Evolutionary conservation across 2,113 vertebrate species (phyloP).

Genomic region (Gambusia affinis): DNA sequence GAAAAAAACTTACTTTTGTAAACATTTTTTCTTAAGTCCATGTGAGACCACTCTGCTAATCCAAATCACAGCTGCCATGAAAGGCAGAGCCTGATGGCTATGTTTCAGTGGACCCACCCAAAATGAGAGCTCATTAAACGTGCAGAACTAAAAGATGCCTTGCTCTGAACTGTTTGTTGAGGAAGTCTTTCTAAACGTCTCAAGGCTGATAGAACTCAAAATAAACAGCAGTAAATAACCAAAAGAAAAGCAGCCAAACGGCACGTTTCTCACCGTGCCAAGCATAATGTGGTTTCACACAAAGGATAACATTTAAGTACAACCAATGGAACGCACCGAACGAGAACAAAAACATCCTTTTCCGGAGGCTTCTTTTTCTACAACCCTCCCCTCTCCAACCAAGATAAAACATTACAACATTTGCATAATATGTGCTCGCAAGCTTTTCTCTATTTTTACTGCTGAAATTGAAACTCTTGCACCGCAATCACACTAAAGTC

Average conservation of each 20-base stretch:
- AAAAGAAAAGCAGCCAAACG: constrained; percentile 43
- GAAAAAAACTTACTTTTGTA: not conserved
- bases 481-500: constrained; percentile 21
- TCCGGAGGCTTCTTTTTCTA: constrained; percentile 23
- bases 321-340: constrained; percentile 50
- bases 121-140: constrained; percentile 64
- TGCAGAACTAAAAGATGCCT: constrained; percentile 39
- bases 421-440: constrained; percentile 62
- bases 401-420: constrained; percentile 67
- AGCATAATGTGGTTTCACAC: constrained; percentile 56
- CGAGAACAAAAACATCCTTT: constrained; percentile 61
- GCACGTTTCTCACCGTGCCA: constrained; percentile 38
- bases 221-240: constrained; percentile 53
- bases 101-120: constrained; percentile 68
- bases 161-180: constrained; percentile 41
- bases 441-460: constrained; percentile 61
- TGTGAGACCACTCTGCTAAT: constrained; percentile 40
- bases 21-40: constrained; percentile 10
- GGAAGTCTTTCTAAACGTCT: constrained; percentile 57
- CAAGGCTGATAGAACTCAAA: constrained; percentile 55
- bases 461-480: constrained; percentile 45
- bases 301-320: constrained; percentile 61
- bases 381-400: constrained; percentile 6
- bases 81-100: constrained; percentile 66
- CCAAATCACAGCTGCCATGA: constrained; percentile 65